Evolutionary conservation across 2,797 vertebrate genomes (phyloP), one percentile per base, ranked within the genome.

Genomic region (Sebastes hubbsi): DNA sequence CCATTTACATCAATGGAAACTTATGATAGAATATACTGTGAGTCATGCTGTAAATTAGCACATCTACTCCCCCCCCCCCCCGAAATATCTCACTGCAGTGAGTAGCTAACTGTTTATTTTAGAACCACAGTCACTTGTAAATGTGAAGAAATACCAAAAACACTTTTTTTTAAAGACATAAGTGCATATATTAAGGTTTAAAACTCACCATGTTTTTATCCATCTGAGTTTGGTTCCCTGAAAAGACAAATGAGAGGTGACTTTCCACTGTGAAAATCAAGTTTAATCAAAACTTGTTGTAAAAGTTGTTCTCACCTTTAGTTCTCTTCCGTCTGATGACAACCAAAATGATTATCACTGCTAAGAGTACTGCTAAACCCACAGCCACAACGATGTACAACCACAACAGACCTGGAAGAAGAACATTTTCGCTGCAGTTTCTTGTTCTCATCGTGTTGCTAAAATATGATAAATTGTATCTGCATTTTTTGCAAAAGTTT

Each of bases 131-230:
- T 9, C 52, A 54, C 52, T 54, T 9, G n/a, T 22, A 22, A n/a
- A n/a, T 5, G 20, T 42, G 20, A 54, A 54, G 8, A 42, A 42
- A 14, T 18, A 52, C 8, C 20, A 52, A n/a, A 52, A 9, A 42
- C 38, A 42, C 38, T 27, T 16, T 38, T 38, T 38, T 12, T 38
- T 12, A 20, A 18, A 49, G 16, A 4, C 16, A 20, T 0, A 25
- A 60, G 16, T 59, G 2, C 1, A 59, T 4, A 30, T 2, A 60
- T 49, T 8, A 49, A 20, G 42, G 3, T 49, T 46, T 49, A n/a
- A 66, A 68, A 82, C 82, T 84, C 61, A 83, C 77, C 4, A 0
- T 18, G 38, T 6, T 24, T 52, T 54, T 68, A 16, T 69, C 16
- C 24, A 14, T 14, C 58, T 22, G 59, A 8, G 24, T 73, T 46